phyloP scores from a whole-genome alignment of 2,113 vertebrate species.

The Antigone vipio region DNA sequence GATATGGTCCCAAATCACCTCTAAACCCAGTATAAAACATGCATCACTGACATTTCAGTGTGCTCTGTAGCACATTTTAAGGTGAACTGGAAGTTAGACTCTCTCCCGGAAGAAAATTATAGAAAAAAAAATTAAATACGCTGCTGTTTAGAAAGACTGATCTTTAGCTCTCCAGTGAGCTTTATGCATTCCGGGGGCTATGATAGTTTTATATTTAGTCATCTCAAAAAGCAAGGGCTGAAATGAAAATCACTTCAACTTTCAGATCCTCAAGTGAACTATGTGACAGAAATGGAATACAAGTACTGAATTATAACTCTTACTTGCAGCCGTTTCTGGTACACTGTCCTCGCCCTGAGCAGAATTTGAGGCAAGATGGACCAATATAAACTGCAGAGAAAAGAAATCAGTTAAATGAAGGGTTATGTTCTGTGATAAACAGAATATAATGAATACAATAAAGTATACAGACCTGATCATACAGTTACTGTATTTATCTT shows the following conservation, averaged over 20 bases:
- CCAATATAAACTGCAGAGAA: conserved; percentile 90
- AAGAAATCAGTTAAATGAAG: conserved; percentile 25
- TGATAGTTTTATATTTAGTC: background rate
- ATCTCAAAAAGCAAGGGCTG: background rate
- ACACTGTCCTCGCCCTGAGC: conserved; percentile 95
- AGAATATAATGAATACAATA: background rate
- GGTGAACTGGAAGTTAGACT: background rate
- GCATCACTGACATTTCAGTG: background rate
- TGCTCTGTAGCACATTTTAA: background rate
- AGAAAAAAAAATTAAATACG: background rate
- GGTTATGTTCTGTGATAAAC: background rate
- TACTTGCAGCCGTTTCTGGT: conserved; percentile 96
- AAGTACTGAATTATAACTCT: conserved; percentile 53
- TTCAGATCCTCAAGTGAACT: background rate
- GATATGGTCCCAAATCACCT: background rate
- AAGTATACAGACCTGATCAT: background rate
- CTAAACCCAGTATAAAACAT: background rate
- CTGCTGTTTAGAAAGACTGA: conserved; percentile 20
- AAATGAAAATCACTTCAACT: conserved; percentile 20
- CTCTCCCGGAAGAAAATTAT: background rate
- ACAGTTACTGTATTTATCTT: background rate
- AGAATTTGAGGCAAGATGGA: conserved; percentile 94
- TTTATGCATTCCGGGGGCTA: background rate
- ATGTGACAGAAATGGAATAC: background rate
- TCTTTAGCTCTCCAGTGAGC: background rate